Evolutionary conservation across 1,140 invertebrate species (phyloP).

Genomic region (Mya arenaria): DNA sequence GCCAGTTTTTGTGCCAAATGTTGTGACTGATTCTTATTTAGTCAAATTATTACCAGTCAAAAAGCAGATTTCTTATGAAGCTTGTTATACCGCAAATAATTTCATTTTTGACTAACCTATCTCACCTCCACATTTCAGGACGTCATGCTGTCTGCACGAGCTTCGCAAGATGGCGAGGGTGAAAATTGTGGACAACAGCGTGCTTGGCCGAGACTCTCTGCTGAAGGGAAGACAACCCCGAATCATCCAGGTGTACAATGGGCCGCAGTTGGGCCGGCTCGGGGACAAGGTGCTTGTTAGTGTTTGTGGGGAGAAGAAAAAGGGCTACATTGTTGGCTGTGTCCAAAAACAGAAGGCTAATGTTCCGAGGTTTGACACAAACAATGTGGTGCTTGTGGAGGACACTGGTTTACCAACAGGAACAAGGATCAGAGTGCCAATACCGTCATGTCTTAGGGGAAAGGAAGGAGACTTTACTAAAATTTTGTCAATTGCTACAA

Average conservation of each 20-base stretch:
- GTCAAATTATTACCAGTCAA: too few species aligned
- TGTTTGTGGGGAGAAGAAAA: constrained; percentile 98
- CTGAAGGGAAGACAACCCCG: constrained; percentile 94
- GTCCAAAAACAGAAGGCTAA: constrained; percentile 89
- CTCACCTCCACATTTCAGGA: too few species aligned
- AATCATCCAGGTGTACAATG: constrained; percentile 83
- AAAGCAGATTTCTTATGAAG: too few species aligned
- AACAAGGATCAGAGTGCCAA: constrained; percentile 96
- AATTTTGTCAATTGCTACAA: constrained; percentile 94
- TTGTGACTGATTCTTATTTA: too few species aligned
- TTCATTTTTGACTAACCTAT: too few species aligned
- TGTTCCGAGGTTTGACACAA: constrained; percentile 96
- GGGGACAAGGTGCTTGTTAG: constrained; percentile 92
- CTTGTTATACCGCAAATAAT: too few species aligned
- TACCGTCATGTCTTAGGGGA: constrained; percentile 93
- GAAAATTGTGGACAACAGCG: constrained; percentile 97
- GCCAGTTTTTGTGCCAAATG: too few species aligned
- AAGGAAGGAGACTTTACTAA: constrained; percentile 96
- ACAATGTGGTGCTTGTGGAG: constrained; percentile 98
- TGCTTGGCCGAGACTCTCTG: constrained; percentile 96
- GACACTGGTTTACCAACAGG: constrained; percentile 97
- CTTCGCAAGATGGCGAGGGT: constrained; percentile 86
- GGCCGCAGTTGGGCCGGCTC: constrained; percentile 85
- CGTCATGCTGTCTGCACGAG: constrained; percentile 64
- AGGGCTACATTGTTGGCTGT: constrained; percentile 97